A percentile compares a stretch with the other conserved stretches of the same genome.
Evolutionary conservation across 2,888 invertebrate species (phyloP).

Genomic region (Stratiomys singularior): DNA sequence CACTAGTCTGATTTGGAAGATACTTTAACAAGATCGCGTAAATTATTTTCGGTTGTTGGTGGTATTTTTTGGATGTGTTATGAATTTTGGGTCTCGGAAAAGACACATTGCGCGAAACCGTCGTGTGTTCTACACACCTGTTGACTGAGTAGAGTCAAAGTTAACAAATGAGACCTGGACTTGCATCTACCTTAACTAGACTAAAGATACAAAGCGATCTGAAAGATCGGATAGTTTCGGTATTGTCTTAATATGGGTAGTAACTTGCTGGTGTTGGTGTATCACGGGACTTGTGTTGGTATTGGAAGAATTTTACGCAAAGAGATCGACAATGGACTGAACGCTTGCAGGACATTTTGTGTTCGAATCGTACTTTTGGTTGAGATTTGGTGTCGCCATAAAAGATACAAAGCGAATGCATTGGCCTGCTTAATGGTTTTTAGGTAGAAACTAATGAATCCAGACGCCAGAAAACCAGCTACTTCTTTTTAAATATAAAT

Average conservation of each 20-base stretch:
- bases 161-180: constrained; percentile 1
- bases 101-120: constrained; percentile 18
- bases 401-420: too few relatives aligned
- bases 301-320: too few relatives aligned
- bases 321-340: too few relatives aligned
- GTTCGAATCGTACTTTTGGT: too few relatives aligned
- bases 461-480: too few relatives aligned
- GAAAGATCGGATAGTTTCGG: background rate
- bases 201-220: constrained; percentile 1
- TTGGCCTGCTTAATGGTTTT: too few relatives aligned
- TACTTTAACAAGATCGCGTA: constrained; percentile 17
- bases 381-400: too few relatives aligned
- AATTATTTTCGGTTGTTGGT: background rate
- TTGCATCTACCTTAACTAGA: background rate
- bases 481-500: too few relatives aligned
- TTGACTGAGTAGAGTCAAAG: constrained; percentile 24
- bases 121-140: constrained; percentile 27
- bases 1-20: constrained; percentile 1
- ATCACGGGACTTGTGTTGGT: too few relatives aligned
- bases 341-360: too few relatives aligned
- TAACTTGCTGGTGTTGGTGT: background rate
- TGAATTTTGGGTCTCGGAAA: background rate
- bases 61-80: background rate
- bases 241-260: background rate
- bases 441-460: too few relatives aligned